A percentile compares a stretch with the other conserved stretches of the same genome.
phyloP scores from a whole-genome alignment of 2,113 vertebrate species.

The Chrysemys picta region DNA sequence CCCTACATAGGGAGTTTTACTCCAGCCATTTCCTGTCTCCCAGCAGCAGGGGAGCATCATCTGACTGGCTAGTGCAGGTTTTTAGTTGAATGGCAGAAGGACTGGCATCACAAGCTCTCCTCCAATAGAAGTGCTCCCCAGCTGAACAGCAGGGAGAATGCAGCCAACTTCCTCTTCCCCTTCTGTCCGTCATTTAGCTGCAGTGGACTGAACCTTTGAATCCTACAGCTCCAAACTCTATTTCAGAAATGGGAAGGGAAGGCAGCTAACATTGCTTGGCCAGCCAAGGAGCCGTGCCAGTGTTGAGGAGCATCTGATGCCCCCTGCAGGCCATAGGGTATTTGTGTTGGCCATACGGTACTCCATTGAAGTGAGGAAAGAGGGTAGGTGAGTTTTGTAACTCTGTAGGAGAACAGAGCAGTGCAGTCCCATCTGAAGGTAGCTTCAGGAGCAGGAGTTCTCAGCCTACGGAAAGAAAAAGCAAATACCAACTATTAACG shows the following conservation, averaged over 20 bases:
- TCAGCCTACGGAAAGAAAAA: not conserved
- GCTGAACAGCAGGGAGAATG: not conserved
- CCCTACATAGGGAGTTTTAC: not conserved
- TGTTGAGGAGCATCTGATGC: slow-evolving; percentile 38
- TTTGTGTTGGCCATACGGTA: not conserved
- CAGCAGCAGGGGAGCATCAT: not conserved
- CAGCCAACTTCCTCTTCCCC: accelerated
- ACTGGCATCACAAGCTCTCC: accelerated
- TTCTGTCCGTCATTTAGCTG: not conserved
- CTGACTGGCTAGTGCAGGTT: not conserved
- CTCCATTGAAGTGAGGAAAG: accelerated
- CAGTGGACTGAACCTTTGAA: not conserved
- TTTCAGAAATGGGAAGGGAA: not conserved
- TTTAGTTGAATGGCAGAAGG: not conserved
- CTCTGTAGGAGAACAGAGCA: not conserved
- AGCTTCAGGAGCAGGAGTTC: not conserved
- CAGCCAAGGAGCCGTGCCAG: not conserved
- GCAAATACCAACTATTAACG: not conserved
- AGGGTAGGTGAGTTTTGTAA: not conserved
- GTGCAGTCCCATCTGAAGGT: not conserved
- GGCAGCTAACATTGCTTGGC: not conserved
- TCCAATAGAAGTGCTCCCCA: not conserved
- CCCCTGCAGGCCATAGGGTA: slow-evolving; percentile 58
- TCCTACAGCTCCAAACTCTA: not conserved
- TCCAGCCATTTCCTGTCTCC: not conserved